Evolutionary conservation across 1,140 invertebrate genomes (phyloP).

Genomic region (Andrena cerasifolii): DNA sequence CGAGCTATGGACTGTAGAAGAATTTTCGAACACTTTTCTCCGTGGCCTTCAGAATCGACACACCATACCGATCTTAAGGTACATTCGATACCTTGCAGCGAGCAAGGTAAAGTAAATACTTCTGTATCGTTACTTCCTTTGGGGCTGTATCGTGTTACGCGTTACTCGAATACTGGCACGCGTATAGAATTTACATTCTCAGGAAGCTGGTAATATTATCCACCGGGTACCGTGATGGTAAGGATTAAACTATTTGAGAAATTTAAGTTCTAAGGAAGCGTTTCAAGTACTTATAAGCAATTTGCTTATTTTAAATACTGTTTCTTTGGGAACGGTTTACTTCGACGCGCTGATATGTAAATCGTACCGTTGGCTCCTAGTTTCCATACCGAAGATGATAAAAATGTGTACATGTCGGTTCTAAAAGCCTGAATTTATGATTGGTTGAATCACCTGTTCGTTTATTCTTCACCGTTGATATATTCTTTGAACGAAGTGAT

Average conservation of each 20-base stretch:
- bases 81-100: neutral
- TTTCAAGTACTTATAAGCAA: neutral
- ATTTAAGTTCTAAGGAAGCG: neutral
- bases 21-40: neutral
- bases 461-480: slow-evolving; percentile 73
- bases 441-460: neutral
- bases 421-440: neutral
- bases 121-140: slow-evolving; percentile 1
- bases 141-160: neutral
- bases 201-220: neutral
- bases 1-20: too few relatives aligned
- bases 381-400: neutral
- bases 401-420: too few relatives aligned
- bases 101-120: neutral
- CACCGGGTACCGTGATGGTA: too few relatives aligned
- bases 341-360: neutral
- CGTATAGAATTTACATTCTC: neutral
- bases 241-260: neutral
- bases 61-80: neutral
- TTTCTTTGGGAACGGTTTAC: neutral
- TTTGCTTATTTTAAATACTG: neutral
- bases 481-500: slow-evolving; percentile 77
- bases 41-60: neutral
- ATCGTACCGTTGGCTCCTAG: neutral
- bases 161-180: neutral